Evolutionary conservation across 2,113 vertebrate genomes (phyloP), one percentile per base, ranked within the genome.

Genomic region (Hippocampus comes): DNA sequence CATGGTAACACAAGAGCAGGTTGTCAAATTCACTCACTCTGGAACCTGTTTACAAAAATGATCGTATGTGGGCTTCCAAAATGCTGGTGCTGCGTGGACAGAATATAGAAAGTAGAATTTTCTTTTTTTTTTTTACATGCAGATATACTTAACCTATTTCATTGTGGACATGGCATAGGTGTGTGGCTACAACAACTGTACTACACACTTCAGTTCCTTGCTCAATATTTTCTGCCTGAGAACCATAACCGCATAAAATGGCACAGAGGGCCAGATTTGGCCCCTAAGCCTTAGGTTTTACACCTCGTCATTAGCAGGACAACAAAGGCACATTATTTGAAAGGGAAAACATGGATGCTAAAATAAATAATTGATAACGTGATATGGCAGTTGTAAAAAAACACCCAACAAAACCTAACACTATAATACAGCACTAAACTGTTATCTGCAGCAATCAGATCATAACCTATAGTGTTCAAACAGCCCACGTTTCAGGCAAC

Each of bases 391-490:
- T 56, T 10, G n/a, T 56, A 23, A 56, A 10, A n/a, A 56, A 38
- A 56, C 6, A n/a, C 2, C 14, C 1, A 53, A 53, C 2, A 38
- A 38, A 38, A 38, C 5, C 34, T 9, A 53, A 21, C 20, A 43
- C 43, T 48, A 46, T 46, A 25, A 41, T 2, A 27, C 4, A 60
- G 23, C 23, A 43, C 46, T 17, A 65, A 63, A 66, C 17, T 23
- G 1, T 21, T 25, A 53, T 53, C 4, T 21, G 63, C 2, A 53
- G 34, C 9, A 68, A 18, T 46, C 46, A 46, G 60, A 49, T 25
- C 56, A 71, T 76, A 68, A 69, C 63, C 59, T 71, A 70, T 43
- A 30, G 27, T 74, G 78, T 80, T 83, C 68, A 73, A 38, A 38
- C 73, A 82, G 10, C 43, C 12, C 48, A 67, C 53, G 1, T 3